Percentiles rank a stretch among this genome's conserved stretches.
phyloP scores from a whole-genome alignment of 1,140 invertebrate species.

The Spodoptera frugiperda region DNA sequence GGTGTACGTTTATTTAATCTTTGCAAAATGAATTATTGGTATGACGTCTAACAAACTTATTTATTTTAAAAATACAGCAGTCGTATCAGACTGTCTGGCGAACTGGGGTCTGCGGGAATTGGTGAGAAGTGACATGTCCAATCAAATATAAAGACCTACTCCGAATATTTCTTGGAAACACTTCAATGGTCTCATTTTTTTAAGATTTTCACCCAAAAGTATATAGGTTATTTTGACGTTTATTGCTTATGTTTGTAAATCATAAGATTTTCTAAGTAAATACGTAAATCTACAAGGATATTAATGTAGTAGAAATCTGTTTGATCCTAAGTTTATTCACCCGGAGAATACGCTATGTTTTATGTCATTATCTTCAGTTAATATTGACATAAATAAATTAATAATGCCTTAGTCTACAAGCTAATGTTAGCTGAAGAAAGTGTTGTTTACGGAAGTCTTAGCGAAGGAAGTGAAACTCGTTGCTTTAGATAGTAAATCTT shows the following conservation, averaged over 20 bases:
- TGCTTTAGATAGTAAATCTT: neutral
- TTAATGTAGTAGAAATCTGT: too few species aligned
- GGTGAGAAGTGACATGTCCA: conserved; percentile 17
- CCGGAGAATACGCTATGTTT: neutral
- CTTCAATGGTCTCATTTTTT: neutral
- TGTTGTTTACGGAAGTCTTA: conserved; percentile 21
- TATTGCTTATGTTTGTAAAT: conserved; percentile 10
- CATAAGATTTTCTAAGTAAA: neutral
- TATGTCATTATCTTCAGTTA: neutral
- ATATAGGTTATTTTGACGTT: conserved; percentile 18
- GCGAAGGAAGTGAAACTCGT: conserved; percentile 25
- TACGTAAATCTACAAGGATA: neutral
- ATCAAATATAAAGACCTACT: conserved; percentile 40
- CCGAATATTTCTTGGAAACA: conserved; percentile 36
- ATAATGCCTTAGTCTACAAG: conserved; percentile 3
- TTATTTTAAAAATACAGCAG: conserved; percentile 51
- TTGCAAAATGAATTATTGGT: conserved; percentile 44
- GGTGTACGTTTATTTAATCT: conserved; percentile 37
- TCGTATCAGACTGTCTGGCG: conserved; percentile 54
- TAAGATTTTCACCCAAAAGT: neutral
- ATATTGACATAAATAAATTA: neutral
- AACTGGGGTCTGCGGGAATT: conserved; percentile 38
- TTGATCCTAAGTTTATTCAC: neutral
- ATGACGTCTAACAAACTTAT: conserved; percentile 45
- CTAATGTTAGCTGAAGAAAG: conserved; percentile 16